A percentile compares a stretch with the other conserved stretches of the same genome.
phyloP scores from a whole-genome alignment of 2,888 invertebrate genomes.

The Zaprionus obscuricornis region DNA sequence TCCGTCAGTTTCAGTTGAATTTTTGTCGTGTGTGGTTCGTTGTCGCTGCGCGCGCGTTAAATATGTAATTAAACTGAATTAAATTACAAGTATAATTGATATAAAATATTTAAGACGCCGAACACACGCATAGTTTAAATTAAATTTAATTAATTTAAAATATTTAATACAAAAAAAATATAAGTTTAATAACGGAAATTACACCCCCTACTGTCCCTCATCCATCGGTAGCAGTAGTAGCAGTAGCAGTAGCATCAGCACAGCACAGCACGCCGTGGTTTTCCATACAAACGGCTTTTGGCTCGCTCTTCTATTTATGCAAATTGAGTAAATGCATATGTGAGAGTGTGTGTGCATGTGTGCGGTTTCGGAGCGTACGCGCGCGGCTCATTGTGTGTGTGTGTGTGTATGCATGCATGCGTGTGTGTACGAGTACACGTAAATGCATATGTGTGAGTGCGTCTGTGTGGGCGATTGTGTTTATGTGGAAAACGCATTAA shows the following conservation, averaged over 20 bases:
- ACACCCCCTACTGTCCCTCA: constrained; percentile 4
- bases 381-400: constrained; percentile 36
- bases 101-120: constrained; percentile 56
- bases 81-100: constrained; percentile 51
- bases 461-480: constrained; percentile 55
- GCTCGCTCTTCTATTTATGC: constrained; percentile 55
- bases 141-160: constrained; percentile 4
- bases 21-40: constrained; percentile 55
- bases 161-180: constrained; percentile 15
- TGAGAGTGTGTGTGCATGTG: constrained; percentile 29
- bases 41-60: constrained; percentile 52
- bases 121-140: constrained; percentile 41
- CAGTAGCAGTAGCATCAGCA: too few relatives aligned
- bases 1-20: constrained; percentile 58
- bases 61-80: constrained; percentile 52
- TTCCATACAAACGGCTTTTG: constrained; percentile 32
- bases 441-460: constrained; percentile 28
- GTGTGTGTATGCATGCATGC: constrained; percentile 36
- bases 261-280: constrained; percentile 34
- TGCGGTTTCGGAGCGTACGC: constrained; percentile 33
- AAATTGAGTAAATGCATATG: constrained; percentile 52
- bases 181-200: constrained; percentile 27
- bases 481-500: constrained; percentile 73
- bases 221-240: too few relatives aligned
- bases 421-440: constrained; percentile 28